Evolutionary conservation across 1,140 invertebrate species (phyloP), one percentile per base, ranked within the genome.

Genomic region (Archivesica marissinica): DNA sequence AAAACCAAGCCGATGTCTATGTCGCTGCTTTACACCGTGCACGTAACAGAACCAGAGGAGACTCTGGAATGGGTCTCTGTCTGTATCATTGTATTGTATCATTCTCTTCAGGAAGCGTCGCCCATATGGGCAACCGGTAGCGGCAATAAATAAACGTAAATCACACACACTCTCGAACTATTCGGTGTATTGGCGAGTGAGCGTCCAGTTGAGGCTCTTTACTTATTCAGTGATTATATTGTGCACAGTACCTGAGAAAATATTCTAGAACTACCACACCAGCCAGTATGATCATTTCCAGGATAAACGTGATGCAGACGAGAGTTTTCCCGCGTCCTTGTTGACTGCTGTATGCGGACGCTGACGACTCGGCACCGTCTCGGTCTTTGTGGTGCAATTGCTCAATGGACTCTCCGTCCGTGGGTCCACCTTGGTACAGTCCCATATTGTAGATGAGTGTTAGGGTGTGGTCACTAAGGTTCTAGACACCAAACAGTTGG

Each of bases 191-290:
- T n/a, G n/a, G n/a, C n/a, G n/a, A n/a, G n/a, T n/a, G n/a, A n/a
- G n/a, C n/a, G n/a, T n/a, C n/a, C n/a, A n/a, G n/a, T n/a, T n/a
- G n/a, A n/a, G n/a, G n/a, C n/a, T n/a, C n/a, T n/a, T n/a, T n/a
- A n/a, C n/a, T n/a, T n/a, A n/a, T n/a, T n/a, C n/a, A n/a, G n/a
- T n/a, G n/a, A n/a, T n/a, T n/a, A n/a, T n/a, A n/a, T n/a, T n/a
- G n/a, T n/a, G n/a, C n/a, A n/a, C n/a, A n/a, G n/a, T 66, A 91
- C 90, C 90, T 89, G 25, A 91, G 80, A 75, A 89, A 87, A 61
- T 90, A 88, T 33, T 88, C 90, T 0, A 91, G 47, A n/a, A 85
- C 74, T 47, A 88, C 72, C 33, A 91, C 87, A 39, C 86, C 86
- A n/a, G 86, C 85, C 3, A 91, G 70, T 17, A 91, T 88, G 3